Evolutionary conservation across 2,888 invertebrate genomes (phyloP).

Genomic region (Copidosoma aretas): DNA sequence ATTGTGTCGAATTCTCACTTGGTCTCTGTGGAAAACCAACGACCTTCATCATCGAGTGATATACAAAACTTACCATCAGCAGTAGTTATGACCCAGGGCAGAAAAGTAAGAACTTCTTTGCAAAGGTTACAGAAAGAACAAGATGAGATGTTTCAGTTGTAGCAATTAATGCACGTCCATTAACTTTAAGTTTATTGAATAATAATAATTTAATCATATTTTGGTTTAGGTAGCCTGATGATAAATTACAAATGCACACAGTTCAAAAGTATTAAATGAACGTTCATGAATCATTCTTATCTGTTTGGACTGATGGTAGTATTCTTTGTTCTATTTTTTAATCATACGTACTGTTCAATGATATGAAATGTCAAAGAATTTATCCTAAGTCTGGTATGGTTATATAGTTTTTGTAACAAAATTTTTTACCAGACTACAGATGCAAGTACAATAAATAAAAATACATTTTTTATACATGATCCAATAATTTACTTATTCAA

Average conservation of each 20-base stretch:
- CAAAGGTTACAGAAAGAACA: constrained; percentile 83
- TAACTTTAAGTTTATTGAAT: constrained; percentile 27
- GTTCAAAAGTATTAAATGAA: neutral
- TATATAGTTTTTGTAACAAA: neutral
- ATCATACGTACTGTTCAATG: neutral
- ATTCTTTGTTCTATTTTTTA: neutral
- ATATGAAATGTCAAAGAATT: neutral
- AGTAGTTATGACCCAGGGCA: constrained; percentile 80
- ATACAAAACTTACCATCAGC: constrained; percentile 64
- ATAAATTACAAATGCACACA: neutral
- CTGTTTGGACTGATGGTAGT: neutral
- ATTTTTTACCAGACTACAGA: neutral
- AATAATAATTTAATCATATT: constrained; percentile 22
- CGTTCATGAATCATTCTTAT: neutral
- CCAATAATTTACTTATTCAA: neutral
- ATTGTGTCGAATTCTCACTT: constrained; percentile 58
- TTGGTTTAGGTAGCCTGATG: constrained; percentile 24
- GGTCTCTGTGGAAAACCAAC: constrained; percentile 55
- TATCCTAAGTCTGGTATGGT: neutral
- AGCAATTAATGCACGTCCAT: constrained; percentile 65
- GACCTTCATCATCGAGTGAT: constrained; percentile 66
- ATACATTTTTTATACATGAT: neutral
- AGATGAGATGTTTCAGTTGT: constrained; percentile 91
- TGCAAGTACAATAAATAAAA: neutral
- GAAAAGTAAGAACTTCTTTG: constrained; percentile 79